Conservation (phyloP, 2,888 invertebrate species). For the Scotopteryx bipunctaria region DNA sequence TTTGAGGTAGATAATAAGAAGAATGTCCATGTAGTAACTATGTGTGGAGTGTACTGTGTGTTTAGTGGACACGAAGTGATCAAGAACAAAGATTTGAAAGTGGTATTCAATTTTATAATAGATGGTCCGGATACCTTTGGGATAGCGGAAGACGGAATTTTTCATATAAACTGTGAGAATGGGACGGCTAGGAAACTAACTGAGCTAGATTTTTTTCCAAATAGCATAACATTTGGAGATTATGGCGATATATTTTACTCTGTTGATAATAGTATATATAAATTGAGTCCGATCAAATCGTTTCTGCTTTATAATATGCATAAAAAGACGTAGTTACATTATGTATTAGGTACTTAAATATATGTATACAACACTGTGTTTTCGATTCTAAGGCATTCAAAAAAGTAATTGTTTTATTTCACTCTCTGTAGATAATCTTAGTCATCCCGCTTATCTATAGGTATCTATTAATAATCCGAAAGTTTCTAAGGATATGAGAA, state of each 20-base stretch:
- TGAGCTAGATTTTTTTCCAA: slow-evolving; percentile 56
- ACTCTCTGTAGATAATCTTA: too few species aligned
- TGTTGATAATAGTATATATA: slow-evolving; percentile 58
- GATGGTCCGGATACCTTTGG: slow-evolving; percentile 61
- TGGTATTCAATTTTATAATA: slow-evolving; percentile 62
- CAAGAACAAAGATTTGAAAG: slow-evolving; percentile 60
- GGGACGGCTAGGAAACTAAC: slow-evolving; percentile 65
- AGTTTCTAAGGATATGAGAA: too few species aligned
- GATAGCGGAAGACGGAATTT: slow-evolving; percentile 57
- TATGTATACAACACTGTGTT: too few species aligned
- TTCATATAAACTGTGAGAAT: slow-evolving; percentile 63
- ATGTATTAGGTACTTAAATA: too few species aligned
- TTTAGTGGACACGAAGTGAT: slow-evolving; percentile 53
- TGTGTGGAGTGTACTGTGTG: slow-evolving; percentile 71
- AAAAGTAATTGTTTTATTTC: too few species aligned
- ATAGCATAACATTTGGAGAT: slow-evolving; percentile 68
- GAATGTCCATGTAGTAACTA: slow-evolving; percentile 66
- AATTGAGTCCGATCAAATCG: slow-evolving; percentile 64
- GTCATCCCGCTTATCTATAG: too few species aligned
- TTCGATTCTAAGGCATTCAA: too few species aligned
- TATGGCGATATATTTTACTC: slow-evolving; percentile 74
- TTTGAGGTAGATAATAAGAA: slow-evolving; percentile 66
- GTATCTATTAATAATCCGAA: too few species aligned
- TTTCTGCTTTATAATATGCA: slow-evolving; percentile 64
- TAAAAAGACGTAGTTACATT: slow-evolving; percentile 34